These are phyloP conservation scores for Knipowitschia caucasica DNA, from an alignment of 2,797 vertebrate species.

Conservation along the genomic window DNA sequence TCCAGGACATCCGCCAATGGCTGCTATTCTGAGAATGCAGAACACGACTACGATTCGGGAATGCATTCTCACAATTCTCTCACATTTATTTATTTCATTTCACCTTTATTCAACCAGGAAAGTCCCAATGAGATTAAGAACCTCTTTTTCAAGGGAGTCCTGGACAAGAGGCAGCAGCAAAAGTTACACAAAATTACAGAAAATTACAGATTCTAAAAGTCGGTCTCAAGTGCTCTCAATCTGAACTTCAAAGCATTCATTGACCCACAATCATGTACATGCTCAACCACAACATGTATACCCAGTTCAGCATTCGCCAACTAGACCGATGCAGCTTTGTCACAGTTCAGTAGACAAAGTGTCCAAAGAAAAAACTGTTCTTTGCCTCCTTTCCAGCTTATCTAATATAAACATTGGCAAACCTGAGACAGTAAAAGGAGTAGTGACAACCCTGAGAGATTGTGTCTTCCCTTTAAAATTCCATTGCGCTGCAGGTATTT, in stretches of 20 bases:
- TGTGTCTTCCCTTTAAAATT: conserved; percentile 60
- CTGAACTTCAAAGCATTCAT: too few relatives aligned
- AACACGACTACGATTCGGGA: conserved; percentile 64
- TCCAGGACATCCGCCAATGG: conserved; percentile 64
- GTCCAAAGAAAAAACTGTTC: conserved; percentile 2
- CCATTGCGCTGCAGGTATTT: conserved; percentile 67
- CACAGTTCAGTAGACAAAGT: conserved; percentile 15
- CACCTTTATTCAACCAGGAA: too few relatives aligned
- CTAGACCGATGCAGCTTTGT: conserved; percentile 42
- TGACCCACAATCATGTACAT: conserved; percentile 29
- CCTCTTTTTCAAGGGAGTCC: too few relatives aligned
- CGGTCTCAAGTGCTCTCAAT: too few relatives aligned
- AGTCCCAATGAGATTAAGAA: too few relatives aligned
- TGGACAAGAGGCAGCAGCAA: too few relatives aligned
- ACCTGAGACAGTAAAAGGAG: conserved; percentile 12
- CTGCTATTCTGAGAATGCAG: conserved; percentile 68
- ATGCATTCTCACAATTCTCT: conserved; percentile 44
- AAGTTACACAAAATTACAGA: too few relatives aligned
- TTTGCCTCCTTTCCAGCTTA: not conserved
- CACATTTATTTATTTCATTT: too few relatives aligned
- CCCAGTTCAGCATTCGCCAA: conserved; percentile 30
- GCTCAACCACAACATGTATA: conserved; percentile 36
- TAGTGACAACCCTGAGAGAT: conserved; percentile 38
- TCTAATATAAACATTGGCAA: conserved; percentile 4
- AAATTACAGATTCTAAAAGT: too few relatives aligned